Evolutionary conservation across 2,888 invertebrate species (phyloP).

Genomic region (Caenorhabditis angaria): DNA sequence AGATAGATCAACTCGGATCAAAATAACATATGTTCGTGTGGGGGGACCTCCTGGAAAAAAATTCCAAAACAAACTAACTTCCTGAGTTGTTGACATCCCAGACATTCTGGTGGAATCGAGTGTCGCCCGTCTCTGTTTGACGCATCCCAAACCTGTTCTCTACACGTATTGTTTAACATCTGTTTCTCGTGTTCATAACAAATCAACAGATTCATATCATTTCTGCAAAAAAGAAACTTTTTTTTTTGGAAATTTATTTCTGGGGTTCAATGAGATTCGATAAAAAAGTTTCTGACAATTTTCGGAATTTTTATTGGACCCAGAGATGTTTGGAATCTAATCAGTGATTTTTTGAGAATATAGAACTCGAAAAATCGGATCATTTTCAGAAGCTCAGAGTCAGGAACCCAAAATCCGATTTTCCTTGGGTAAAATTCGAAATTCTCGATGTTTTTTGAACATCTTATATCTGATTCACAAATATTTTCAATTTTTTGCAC

Average conservation of each 20-base stretch:
- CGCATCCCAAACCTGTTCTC: constrained; percentile 2
- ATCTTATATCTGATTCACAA: no score
- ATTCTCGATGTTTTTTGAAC: no score
- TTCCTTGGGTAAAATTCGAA: no score
- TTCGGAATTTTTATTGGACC: no score
- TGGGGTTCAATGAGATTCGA: no score
- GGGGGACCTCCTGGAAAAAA: not conserved
- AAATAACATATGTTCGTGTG: not conserved
- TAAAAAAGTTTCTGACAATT: no score
- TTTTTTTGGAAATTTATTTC: no score
- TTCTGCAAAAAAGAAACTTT: not conserved
- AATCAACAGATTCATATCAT: constrained; percentile 2
- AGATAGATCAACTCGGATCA: not conserved
- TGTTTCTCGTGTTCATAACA: constrained; percentile 2
- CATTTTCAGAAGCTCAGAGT: no score
- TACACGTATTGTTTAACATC: constrained; percentile 4
- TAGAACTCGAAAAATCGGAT: no score
- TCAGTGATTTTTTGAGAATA: no score
- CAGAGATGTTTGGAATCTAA: no score
- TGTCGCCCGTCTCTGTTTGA: not conserved
- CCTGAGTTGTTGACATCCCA: constrained; percentile 1
- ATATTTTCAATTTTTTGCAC: not conserved
- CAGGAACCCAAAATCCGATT: no score
- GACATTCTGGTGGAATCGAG: constrained; percentile 5
- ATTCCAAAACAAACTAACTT: not conserved